phyloP scores from a whole-genome alignment of 1,140 invertebrate genomes.

The Diorhabda sublineata region DNA sequence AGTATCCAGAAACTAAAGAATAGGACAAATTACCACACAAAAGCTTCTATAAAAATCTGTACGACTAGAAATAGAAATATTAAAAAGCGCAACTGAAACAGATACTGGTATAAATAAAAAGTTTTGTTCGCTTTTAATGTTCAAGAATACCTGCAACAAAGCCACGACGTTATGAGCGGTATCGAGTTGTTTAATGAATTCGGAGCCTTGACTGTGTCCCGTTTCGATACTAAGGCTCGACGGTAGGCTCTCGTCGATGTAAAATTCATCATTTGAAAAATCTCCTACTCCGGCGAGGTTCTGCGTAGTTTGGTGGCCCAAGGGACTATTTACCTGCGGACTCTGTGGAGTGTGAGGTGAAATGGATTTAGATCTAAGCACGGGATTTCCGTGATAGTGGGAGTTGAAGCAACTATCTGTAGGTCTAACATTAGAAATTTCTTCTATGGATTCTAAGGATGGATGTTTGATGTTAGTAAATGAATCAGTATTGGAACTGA shows the following conservation, averaged over 20 bases:
- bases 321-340: conserved; percentile 38
- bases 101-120: conserved; percentile 1
- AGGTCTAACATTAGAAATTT: conserved; percentile 40
- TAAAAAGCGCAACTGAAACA: conserved; percentile 12
- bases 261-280: conserved; percentile 76
- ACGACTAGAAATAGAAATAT: too few species aligned
- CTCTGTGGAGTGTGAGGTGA: conserved; percentile 37
- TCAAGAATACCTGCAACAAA: conserved; percentile 56
- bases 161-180: conserved; percentile 63
- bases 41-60: too few species aligned
- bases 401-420: conserved; percentile 44
- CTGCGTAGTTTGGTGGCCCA: conserved; percentile 36
- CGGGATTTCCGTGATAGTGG: conserved; percentile 39
- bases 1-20: too few species aligned
- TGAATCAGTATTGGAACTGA: conserved; percentile 39
- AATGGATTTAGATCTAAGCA: conserved; percentile 41
- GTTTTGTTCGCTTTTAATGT: conserved; percentile 1
- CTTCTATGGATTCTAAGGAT: conserved; percentile 43
- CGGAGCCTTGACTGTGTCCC: conserved; percentile 50
- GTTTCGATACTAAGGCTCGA: conserved; percentile 63
- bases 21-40: too few species aligned
- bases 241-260: conserved; percentile 78
- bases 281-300: conserved; percentile 46
- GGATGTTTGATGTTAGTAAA: conserved; percentile 45
- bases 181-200: conserved; percentile 49